Conservation (phyloP, 2,888 invertebrate species). For the Scaptomyza tumidula region DNA sequence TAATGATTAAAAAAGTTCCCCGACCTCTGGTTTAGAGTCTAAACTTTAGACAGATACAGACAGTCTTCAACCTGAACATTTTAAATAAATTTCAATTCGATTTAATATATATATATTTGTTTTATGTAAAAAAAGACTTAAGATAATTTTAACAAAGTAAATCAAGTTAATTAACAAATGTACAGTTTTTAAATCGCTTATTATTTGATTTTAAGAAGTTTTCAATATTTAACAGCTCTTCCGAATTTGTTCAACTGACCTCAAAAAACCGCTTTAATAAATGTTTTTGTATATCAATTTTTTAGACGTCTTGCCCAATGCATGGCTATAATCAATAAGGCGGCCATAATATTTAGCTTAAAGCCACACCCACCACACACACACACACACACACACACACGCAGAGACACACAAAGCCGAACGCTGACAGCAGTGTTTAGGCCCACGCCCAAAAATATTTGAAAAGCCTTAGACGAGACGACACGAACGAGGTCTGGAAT, state of each 20-base stretch:
- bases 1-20: too few species aligned
- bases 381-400: background rate
- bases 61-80: background rate
- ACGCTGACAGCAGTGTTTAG: slow-evolving; percentile 42
- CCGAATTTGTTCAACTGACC: background rate
- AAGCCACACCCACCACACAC: slow-evolving; percentile 38
- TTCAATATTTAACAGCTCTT: background rate
- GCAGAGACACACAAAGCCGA: background rate
- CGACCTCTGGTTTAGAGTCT: too few species aligned
- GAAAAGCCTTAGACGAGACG: slow-evolving; percentile 2
- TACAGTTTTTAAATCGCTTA: too few species aligned
- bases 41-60: background rate
- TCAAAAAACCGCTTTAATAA: background rate
- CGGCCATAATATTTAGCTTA: slow-evolving; percentile 44
- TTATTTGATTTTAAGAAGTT: background rate
- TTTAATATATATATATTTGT: too few species aligned
- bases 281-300: slow-evolving; percentile 2
- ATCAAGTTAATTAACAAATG: too few species aligned
- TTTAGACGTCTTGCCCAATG: slow-evolving; percentile 5
- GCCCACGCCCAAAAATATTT: slow-evolving; percentile 38
- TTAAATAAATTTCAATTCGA: background rate
- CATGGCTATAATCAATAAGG: slow-evolving; percentile 47
- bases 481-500: slow-evolving; percentile 1
- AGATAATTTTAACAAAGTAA: too few species aligned
- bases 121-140: too few species aligned